Base-by-base conservation (phyloP, 2,797 vertebrate species). In the Selene dorsalis region DNA sequence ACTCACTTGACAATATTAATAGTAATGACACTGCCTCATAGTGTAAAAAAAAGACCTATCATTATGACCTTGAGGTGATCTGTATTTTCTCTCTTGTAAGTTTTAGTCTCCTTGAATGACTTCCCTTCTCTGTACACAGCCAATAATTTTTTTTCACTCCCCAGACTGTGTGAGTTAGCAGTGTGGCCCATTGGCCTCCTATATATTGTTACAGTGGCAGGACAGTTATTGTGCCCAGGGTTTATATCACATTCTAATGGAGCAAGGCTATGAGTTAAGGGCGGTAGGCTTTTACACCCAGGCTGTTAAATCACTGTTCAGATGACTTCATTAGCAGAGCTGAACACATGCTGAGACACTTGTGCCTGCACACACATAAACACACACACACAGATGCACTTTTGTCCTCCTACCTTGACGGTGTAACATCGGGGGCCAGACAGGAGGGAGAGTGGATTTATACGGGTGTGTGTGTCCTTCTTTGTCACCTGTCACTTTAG, bases 401-500 rank as follows among this genome's bases (percentile, higher is more conserved):
- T 88, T 89, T 75, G 80, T 73, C 80, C 88, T 58, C 87, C 88
- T 92, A 90, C 91, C 91, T 94, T 90, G 91, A 90, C 70, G 35
- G 69, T 84, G 90, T 87, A 85, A 79, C 80, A 80, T 81, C 45
- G 48, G 65, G 65, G 77, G 77, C 87, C 79, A 93, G 92, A 92
- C 88, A 89, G 84, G 84, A 90, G 84, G 82, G 84, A 80, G 87
- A 92, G 88, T 90, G 92, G 91, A 94, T 95, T 94, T 94, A 94
- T 93, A 93, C 94, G 94, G 93, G 93, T 92, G 91, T 92, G 91
- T 90, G 91, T 94, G 94, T 94, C 94, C 94, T 94, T 95, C 94
- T 95, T 94, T 94, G 94, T 95, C 94, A 94, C 92, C 93, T 95
- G 95, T 95, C 95, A 95, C 92, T 94, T 94, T 77, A 83, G 86